Percentiles rank a stretch among this genome's conserved stretches.
Evolutionary conservation across 2,888 invertebrate genomes (phyloP).

Genomic region (Crematogaster levior): DNA sequence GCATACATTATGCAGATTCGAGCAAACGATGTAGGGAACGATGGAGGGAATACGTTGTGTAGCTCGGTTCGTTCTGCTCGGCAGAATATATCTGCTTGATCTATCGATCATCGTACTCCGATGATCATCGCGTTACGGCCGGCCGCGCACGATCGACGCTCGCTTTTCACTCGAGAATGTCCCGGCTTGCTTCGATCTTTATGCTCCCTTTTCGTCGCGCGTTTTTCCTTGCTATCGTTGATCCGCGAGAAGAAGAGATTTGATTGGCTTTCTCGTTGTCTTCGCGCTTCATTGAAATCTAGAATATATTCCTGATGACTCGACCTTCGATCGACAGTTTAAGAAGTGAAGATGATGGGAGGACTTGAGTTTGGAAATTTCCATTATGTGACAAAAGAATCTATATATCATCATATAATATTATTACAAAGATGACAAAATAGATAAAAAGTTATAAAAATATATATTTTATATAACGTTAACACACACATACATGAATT

Average conservation of each 20-base stretch:
- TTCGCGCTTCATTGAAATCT: conserved; percentile 13
- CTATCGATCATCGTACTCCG: conserved; percentile 42
- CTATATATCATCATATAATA: neutral
- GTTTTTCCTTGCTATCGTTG: neutral
- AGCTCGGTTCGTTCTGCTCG: conserved; percentile 30
- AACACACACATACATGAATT: neutral
- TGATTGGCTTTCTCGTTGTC: conserved; percentile 27
- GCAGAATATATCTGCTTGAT: conserved; percentile 20
- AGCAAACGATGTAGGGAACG: conserved; percentile 11
- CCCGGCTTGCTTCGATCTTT: conserved; percentile 56
- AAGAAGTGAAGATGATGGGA: neutral
- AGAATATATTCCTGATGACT: conserved; percentile 1
- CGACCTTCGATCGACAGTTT: conserved; percentile 23
- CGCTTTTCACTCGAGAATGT: conserved; percentile 76
- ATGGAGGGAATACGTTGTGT: conserved; percentile 1
- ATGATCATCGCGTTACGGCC: conserved; percentile 68
- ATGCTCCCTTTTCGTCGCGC: conserved; percentile 51
- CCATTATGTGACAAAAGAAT: too few species aligned
- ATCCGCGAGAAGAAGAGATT: conserved; percentile 2
- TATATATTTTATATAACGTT: neutral
- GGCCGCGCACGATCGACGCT: conserved; percentile 76
- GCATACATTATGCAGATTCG: conserved; percentile 1
- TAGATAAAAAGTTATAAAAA: neutral
- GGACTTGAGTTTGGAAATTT: neutral
- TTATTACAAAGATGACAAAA: neutral